phyloP scores from a whole-genome alignment of 2,797 vertebrate genomes.

The Crenichthys baileyi region DNA sequence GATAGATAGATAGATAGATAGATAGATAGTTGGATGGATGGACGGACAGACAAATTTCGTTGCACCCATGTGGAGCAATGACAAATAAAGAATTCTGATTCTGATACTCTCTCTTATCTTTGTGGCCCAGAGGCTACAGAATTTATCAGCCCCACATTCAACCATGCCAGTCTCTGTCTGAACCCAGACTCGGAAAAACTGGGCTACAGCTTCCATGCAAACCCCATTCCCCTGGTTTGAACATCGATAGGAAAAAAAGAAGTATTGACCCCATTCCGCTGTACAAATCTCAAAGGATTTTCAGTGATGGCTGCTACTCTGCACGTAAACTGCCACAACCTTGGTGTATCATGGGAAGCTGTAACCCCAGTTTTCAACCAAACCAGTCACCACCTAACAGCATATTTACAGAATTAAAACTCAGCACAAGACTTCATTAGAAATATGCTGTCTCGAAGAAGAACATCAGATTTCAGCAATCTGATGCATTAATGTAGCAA shows the following conservation, averaged over 20 bases:
- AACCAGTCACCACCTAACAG: neutral
- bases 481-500: neutral
- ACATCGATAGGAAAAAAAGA: neutral
- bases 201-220: slow-evolving; percentile 24
- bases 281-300: slow-evolving; percentile 53
- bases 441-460: neutral
- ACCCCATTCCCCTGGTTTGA: slow-evolving; percentile 26
- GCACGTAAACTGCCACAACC: neutral
- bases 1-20: too few species aligned
- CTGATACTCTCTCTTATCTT: slow-evolving; percentile 61
- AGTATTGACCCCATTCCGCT: slow-evolving; percentile 56
- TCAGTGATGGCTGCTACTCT: slow-evolving; percentile 17
- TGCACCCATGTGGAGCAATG: too few species aligned
- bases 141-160: slow-evolving; percentile 63
- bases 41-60: too few species aligned
- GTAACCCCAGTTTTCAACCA: slow-evolving; percentile 24
- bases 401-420: neutral
- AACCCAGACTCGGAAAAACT: slow-evolving; percentile 35
- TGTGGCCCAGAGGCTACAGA: slow-evolving; percentile 55
- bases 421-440: neutral
- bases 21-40: too few species aligned
- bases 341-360: slow-evolving; percentile 8
- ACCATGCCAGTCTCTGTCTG: slow-evolving; percentile 52
- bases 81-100: too few species aligned
- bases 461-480: neutral